Evolutionary conservation across 2,113 vertebrate genomes (phyloP), one percentile per base, ranked within the genome.

Genomic region (Acanthochromis polyacanthus): DNA sequence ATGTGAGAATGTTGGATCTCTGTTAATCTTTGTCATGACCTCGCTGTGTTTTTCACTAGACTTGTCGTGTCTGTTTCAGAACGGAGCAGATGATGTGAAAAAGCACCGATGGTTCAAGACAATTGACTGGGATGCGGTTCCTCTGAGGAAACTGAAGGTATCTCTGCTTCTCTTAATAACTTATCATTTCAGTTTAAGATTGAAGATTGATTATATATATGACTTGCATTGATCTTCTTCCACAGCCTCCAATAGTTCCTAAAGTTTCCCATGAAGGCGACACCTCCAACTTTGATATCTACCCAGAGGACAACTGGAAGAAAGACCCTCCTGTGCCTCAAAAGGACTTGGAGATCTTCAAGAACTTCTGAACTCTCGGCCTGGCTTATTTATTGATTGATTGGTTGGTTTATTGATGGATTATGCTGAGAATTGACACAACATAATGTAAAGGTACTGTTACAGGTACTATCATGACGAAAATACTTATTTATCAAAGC

Each of bases 201-300:
- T 36, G 32, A 36, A 6, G 4, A 30, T 30, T 30, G 30, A 30
- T 30, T 30, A 5, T 30, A 4, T 30, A 8, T 32, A 32, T 4
- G 4, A 32, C 32, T 36, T 36, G 32, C 32, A 36, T 36, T 10
- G 0, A 9, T 36, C 7, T 36, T 36, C 8, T 36, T 81, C 75
- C 40, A 4, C 83, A 99, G 98, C 97, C 98, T 55, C 97, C 97
- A 43, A 97, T 99, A 17, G 88, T 97, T 36, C 98, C 98, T 0
- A 99, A 97, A 79, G 93, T 99, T 2, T 95, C 96, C 22, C 94
- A 96, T 0, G 97, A 98, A 10, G 97, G 97, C 0, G 98, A 99
- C 89, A 98, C 96, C 0, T 98, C 98, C 10, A 99, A 99, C 94
- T 99, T 99, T n/a, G 98, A 99, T 46, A 91, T 96, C 0, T 99